Evolutionary conservation across 64 coral and sea anemone species (phyloP), one percentile per base, ranked within the genome.

Genomic region (Pocillopora verrucosa): DNA sequence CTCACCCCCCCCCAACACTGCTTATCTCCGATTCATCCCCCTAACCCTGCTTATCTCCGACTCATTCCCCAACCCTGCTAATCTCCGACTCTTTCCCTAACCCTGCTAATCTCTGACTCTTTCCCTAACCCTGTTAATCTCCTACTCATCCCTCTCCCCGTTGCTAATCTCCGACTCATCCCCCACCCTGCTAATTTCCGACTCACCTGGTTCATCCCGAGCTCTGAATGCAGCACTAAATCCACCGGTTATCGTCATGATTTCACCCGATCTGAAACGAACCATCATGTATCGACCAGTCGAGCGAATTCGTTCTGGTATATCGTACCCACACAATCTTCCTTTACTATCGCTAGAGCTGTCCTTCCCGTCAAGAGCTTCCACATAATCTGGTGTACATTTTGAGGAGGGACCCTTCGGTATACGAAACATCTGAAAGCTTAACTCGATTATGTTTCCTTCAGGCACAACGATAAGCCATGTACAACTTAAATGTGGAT

Each of bases 371-470:
- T 75, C 73, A 13, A 75, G 16, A 36, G 36, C 30, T 34, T 75
- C 73, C 73, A 75, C 73, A 75, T 75, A 75, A 37, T 75, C 73
- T 36, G 19, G 20, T 69, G 65, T 69, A 69, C 65, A 69, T 5
- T 1, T 69, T 19, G 65, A 25, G 20, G 26, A 9, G 36, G 3
- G 6, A 34, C 13, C 36, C 30, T 13, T 14, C 10, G 34, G 11
- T 34, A 75, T n/a, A 36, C 36, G 2, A 37, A 75, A 75, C 15
- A 1, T 37, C 12, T 37, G 3, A 37, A 75, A 75, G 0, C 11
- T 16, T 12, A 75, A 26, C 22, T 37, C 36, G 1, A 75, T 16
- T 36, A 75, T 75, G 0, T 75, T 36, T 36, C 35, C 35, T 14
- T 75, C 73, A 5, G 30, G 73, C 11, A 75, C 73, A 75, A 10